These are phyloP conservation scores for Chloroclystis v-ata DNA, from an alignment of 2,888 invertebrate genomes.

Conservation along the genomic window DNA sequence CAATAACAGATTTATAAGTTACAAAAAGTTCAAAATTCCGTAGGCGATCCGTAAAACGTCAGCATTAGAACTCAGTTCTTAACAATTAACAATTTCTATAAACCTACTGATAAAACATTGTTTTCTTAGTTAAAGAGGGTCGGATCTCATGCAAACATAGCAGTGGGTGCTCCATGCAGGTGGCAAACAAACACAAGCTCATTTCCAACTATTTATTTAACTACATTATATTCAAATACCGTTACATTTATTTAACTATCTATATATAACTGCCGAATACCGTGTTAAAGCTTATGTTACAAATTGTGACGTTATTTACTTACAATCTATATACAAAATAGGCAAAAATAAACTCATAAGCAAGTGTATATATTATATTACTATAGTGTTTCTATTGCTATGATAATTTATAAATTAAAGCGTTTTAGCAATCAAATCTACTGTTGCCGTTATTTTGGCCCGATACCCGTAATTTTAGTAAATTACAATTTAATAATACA, in stretches of 20 bases:
- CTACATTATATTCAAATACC: conserved; percentile 31
- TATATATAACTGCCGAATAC: conserved; percentile 26
- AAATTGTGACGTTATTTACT: conserved; percentile 31
- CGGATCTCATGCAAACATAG: conserved; percentile 33
- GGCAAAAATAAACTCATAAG: conserved; percentile 4
- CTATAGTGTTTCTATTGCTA: not conserved
- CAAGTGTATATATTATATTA: not conserved
- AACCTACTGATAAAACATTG: no score
- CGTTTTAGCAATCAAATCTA: not conserved
- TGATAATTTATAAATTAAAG: not conserved
- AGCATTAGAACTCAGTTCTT: no score
- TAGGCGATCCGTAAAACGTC: no score
- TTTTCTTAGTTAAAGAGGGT: no score
- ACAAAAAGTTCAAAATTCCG: no score
- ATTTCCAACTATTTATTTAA: conserved; percentile 53
- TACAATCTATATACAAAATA: conserved; percentile 9
- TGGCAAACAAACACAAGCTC: conserved; percentile 59
- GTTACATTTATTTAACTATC: conserved; percentile 18
- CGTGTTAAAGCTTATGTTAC: conserved; percentile 43
- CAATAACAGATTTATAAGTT: no score
- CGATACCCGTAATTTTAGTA: conserved; percentile 18
- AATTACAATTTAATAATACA: conserved; percentile 8
- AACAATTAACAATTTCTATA: no score
- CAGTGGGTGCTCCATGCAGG: conserved; percentile 47
- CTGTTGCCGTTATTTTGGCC: conserved; percentile 12